Evolutionary conservation across 2,113 vertebrate genomes (phyloP).

Genomic region (Spilogale gracilis): DNA sequence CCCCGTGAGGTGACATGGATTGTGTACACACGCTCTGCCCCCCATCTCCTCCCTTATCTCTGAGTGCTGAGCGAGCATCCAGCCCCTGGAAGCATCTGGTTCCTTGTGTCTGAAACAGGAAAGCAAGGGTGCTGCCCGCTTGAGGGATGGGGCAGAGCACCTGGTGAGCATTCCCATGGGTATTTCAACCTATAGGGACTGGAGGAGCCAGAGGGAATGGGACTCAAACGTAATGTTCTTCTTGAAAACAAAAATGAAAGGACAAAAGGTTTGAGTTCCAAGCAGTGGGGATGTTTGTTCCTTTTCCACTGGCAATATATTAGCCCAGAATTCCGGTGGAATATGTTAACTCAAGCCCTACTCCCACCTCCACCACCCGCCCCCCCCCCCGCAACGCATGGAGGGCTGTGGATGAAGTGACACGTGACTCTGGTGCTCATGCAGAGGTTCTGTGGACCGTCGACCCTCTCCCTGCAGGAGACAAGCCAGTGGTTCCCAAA

Average conservation of each 20-base stretch:
- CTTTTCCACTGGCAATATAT: background rate
- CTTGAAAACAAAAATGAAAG: background rate
- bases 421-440: fast-evolving
- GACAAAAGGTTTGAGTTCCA: background rate
- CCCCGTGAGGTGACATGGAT: background rate
- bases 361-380: too few relatives aligned
- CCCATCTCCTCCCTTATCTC: background rate
- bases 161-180: fast-evolving
- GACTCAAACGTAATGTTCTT: background rate
- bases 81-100: background rate
- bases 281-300: background rate
- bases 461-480: background rate
- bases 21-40: background rate
- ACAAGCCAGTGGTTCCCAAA: background rate
- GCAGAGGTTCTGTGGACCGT: too few relatives aligned
- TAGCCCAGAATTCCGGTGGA: background rate
- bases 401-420: background rate
- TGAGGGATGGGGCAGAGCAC: background rate
- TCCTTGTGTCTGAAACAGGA: background rate
- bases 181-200: background rate
- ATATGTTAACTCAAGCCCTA: background rate
- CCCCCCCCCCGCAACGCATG: background rate
- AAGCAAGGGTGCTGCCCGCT: background rate
- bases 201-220: background rate
- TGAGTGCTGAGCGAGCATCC: fast-evolving